Evolutionary conservation across 2,113 vertebrate species (phyloP), one percentile per base, ranked within the genome.

Genomic region (Elanoides forficatus): DNA sequence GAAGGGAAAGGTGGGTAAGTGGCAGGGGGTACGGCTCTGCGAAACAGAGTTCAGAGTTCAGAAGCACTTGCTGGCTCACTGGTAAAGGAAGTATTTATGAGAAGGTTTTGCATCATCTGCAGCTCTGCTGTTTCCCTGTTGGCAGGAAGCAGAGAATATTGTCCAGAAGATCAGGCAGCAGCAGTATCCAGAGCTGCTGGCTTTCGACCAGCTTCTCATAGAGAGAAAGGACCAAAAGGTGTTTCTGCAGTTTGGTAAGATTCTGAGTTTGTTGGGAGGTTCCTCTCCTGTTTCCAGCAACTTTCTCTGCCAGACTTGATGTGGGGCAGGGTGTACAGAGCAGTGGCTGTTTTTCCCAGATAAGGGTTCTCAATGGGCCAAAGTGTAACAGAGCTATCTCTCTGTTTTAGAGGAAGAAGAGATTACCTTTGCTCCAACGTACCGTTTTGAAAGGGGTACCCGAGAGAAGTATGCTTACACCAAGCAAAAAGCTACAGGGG

Each of bases 401-500:
- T 91, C 89, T 85, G 42, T 97, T 98, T 83, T 95, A 99, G 99
- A 99, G 89, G 99, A 99, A 94, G 99, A 99, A 96, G 99, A 99
- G 93, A 99, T 99, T 93, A 99, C 99, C 1, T 99, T 99, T 81
- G 98, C 99, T 4, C 99, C 99, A 67, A 99, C 99, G 7, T 99
- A 99, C 94, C 99, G 99, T 36, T 99, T 99, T 87, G 99, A 99
- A 95, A 98, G 99, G 95, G 98, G 99, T 53, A 99, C 98, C 3
- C 96, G 99, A 84, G 99, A 99, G 80, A 99, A 98, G 93, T 99
- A 99, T 10, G 99, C 98, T 88, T 99, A 99, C 98, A 99, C 99
- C 50, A 99, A 99, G 98, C 99, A 99, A 95, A 99, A 99, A 96
- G 98, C 99, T 27, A 99, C 99, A 2, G 99, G 99, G 99, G 99